Conservation (phyloP, 2,113 vertebrate species). For the Chaetodon trifascialis region DNA sequence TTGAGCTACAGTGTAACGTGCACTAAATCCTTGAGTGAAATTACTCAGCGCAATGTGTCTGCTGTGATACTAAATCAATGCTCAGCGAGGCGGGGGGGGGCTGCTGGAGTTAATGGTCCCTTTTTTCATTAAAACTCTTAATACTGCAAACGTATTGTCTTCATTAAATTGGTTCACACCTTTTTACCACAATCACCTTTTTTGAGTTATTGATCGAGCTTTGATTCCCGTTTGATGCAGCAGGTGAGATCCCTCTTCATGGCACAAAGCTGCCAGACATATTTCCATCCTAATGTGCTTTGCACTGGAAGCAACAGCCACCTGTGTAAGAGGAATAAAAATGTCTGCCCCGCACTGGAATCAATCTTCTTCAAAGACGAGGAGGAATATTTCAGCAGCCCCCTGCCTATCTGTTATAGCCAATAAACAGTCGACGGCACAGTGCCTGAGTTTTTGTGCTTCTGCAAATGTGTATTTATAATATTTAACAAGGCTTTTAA, state of each 20-base stretch:
- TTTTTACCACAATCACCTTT: conserved; percentile 33
- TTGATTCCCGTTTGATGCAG: conserved; percentile 17
- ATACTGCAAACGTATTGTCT: conserved; percentile 51
- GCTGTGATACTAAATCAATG: conserved; percentile 73
- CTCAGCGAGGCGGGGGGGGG: neutral
- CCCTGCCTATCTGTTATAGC: conserved; percentile 38
- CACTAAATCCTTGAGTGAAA: conserved; percentile 77
- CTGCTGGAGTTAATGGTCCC: conserved; percentile 40
- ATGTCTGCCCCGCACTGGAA: conserved; percentile 28
- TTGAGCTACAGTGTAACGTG: conserved; percentile 74
- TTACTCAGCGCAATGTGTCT: conserved; percentile 73
- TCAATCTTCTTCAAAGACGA: conserved; percentile 68
- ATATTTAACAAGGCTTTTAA: conserved; percentile 53
- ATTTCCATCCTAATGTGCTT: conserved; percentile 30
- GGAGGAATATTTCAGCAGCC: conserved; percentile 46
- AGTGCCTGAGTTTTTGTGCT: conserved; percentile 19
- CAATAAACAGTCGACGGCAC: conserved; percentile 37
- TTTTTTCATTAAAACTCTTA: conserved; percentile 63
- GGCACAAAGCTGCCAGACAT: conserved; percentile 4
- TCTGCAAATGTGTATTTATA: conserved; percentile 37
- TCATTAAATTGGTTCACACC: conserved; percentile 51
- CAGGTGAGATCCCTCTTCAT: conserved; percentile 1
- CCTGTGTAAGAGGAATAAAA: conserved; percentile 53
- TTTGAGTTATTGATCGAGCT: conserved; percentile 1
- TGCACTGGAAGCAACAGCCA: conserved; percentile 41